Base-by-base conservation (phyloP, 2,888 invertebrate species). In the Nemurella pictetii region DNA sequence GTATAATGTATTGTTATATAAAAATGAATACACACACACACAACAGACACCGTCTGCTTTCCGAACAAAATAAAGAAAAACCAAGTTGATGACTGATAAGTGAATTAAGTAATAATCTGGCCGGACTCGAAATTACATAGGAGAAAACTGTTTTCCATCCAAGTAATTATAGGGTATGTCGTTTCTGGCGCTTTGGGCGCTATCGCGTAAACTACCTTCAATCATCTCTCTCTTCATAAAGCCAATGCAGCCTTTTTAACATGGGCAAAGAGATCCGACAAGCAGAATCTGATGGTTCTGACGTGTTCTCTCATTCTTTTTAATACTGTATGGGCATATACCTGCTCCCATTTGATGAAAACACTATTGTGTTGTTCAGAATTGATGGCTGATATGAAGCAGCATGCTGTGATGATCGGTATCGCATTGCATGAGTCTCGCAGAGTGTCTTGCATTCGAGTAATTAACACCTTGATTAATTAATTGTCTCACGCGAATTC, bases 71-170 rank as follows among this genome's bases (percentile, higher is more conserved):
- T 78, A 78, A 78, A 78, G 78, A 28, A 55, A 55, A 75, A 27
- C 5, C 75, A 72, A 72, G 73, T 55, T 29, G 72, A 82, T 82
- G 27, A 77, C 85, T 83, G 85, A 85, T 85, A 85, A 85, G 85
- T 85, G 85, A 85, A 85, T 85, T 85, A 85, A 85, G 85, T 85
- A 83, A 85, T 85, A 85, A 81, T 85, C 80, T 82, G 80, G 84
- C 83, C 55, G 78, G 84, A 83, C 27, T 55, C 15, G 1, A 82
- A 82, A 82, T 85, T 85, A 85, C 75, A 85, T 20, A 85, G 74
- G 29, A 75, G 83, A 80, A 80, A 83, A 85, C 85, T 83, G 85
- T 78, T 85, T 84, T 73, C 55, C 55, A n/a, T 75, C 75, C 5
- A n/a, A 2, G 83, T 85, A 85, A 85, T 85, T 83, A 85, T 55